Percentiles rank a stretch among this genome's conserved stretches.
Evolutionary conservation across 2,113 vertebrate genomes (phyloP).

Genomic region (Crotalus tigris): DNA sequence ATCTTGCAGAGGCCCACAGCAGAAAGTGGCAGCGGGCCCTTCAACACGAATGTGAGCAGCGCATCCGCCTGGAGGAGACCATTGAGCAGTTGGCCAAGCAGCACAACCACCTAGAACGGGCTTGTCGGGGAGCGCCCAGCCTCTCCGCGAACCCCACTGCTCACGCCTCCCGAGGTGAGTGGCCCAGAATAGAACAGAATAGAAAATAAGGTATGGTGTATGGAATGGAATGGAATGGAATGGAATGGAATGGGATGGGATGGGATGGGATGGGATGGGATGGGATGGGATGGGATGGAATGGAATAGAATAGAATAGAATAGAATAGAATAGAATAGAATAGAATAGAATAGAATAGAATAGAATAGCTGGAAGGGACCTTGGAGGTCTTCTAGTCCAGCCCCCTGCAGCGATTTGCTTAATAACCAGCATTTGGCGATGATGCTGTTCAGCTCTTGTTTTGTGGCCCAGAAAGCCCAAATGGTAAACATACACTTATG

Average conservation of each 20-base stretch:
- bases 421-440: neutral
- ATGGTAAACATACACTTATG: no score
- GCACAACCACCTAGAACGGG: conserved; percentile 96
- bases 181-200: neutral
- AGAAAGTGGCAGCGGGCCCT: conserved; percentile 92
- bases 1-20: conserved; percentile 90
- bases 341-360: no score
- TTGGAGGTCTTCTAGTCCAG: no score
- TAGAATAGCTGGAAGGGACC: no score
- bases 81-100: conserved; percentile 97
- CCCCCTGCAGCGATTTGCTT: neutral
- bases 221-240: no score
- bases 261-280: no score
- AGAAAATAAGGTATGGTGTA: no score
- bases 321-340: no score
- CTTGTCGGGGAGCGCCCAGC: conserved; percentile 85
- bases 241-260: no score
- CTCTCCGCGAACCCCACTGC: conserved; percentile 61
- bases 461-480: neutral
- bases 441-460: neutral
- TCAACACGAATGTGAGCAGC: conserved; percentile 95
- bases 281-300: no score
- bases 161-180: conserved; percentile 79
- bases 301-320: no score
- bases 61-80: conserved; percentile 91